Base-by-base conservation (phyloP, 2,113 vertebrate species). In the Phrynosoma platyrhinos region DNA sequence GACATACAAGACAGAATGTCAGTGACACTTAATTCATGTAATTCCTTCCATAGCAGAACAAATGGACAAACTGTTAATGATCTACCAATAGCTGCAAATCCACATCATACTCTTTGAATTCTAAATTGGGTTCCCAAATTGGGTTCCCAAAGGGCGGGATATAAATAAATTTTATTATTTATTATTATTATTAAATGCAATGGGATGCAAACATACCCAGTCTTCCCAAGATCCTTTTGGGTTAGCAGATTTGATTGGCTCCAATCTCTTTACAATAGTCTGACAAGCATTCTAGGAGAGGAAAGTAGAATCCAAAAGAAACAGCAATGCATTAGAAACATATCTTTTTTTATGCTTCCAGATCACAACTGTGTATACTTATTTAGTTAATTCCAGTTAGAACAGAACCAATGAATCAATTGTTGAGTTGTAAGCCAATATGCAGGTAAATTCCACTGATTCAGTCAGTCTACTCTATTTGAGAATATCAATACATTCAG, bases 171-270 rank as follows among this genome's bases (percentile, higher is more conserved):
- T n/a, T n/a, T n/a, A n/a, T n/a, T n/a, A n/a, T n/a, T n/a, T n/a
- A n/a, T n/a, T n/a, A n/a, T n/a, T n/a, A n/a, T n/a, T n/a, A n/a
- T n/a, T n/a, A n/a, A 66, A 42, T 7, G 0, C 0, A 0, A 81
- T 72, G 76, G 58, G 14, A 53, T 7, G 77, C 84, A 92, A 86
- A 82, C 42, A 88, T 94, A 99, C 99, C 98, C 98, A 99, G 53
- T 98, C 96, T 88, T 99, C 97, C 99, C 99, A 99, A 84, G 96
- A 94, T 85, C 98, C 98, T 71, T 91, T 93, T 7, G 98, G 98
- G 75, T 98, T 98, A 80, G 96, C 94, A 74, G 84, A 91, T 94
- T 96, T 98, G 95, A 98, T 98, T 0, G 97, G 98, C 27, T 98
- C 94, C 84, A 99, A 95, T 58, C 98, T 98, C 87, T 97, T 89